Percentiles rank a stretch among this genome's conserved stretches.
Conservation (phyloP, 2,113 vertebrate genomes). For the Corvus moneduloides region DNA sequence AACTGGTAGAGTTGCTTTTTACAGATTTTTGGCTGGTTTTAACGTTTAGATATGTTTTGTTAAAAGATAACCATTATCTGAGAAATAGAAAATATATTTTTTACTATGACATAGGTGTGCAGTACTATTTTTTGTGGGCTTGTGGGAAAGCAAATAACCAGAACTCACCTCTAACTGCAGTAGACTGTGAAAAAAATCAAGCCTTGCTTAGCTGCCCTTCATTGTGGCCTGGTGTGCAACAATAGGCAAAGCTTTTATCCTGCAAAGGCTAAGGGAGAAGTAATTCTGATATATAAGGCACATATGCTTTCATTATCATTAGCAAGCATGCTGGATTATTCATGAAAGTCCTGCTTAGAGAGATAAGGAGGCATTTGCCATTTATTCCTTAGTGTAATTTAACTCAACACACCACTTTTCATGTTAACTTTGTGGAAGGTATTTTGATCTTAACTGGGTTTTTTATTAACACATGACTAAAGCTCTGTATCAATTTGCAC, state of each 20-base stretch:
- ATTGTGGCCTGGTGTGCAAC: neutral
- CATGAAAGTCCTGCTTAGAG: constrained; percentile 3
- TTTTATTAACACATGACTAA: constrained; percentile 15
- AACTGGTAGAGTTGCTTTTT: neutral
- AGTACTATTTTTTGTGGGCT: neutral
- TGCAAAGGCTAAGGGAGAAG: neutral
- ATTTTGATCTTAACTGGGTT: neutral
- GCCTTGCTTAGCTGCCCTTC: neutral
- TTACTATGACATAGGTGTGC: neutral
- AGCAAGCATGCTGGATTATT: constrained; percentile 22
- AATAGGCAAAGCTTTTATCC: constrained; percentile 19
- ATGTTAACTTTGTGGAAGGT: constrained; percentile 6
- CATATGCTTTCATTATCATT: constrained; percentile 1
- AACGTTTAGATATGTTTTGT: neutral
- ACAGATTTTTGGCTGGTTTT: neutral
- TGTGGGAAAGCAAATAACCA: neutral
- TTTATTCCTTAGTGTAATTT: constrained; percentile 30
- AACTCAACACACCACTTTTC: constrained; percentile 23
- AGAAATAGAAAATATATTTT: neutral
- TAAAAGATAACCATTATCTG: neutral
- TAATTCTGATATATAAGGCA: constrained; percentile 13
- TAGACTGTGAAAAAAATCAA: constrained; percentile 1
- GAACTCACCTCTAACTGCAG: neutral
- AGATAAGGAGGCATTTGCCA: constrained; percentile 21
- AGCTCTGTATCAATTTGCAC: neutral